These are phyloP conservation scores for Jacana jacana DNA, from an alignment of 2,113 vertebrate species.

Conservation along the genomic window DNA sequence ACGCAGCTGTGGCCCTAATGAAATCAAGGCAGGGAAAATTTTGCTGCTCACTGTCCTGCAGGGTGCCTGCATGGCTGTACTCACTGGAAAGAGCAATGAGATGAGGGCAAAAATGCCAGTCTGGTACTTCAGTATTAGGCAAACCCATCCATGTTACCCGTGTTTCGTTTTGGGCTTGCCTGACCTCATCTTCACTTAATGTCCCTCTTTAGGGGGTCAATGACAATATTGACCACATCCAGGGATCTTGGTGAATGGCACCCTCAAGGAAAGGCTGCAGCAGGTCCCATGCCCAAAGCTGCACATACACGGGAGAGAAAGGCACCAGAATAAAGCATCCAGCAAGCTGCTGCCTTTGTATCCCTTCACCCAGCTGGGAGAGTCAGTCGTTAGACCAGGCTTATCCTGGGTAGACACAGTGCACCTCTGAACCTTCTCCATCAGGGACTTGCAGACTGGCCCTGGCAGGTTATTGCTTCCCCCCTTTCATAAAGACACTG, in stretches of 20 bases:
- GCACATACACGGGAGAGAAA: not conserved
- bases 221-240: not conserved
- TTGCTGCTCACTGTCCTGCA: not conserved
- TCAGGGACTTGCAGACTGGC: not conserved
- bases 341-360: not conserved
- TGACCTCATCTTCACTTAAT: not conserved
- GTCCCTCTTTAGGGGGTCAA: not conserved
- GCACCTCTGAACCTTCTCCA: not conserved
- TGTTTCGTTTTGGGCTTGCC: not conserved
- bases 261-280: not conserved
- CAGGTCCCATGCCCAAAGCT: not conserved
- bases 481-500: not conserved
- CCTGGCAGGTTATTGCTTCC: not conserved
- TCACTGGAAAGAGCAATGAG: not conserved
- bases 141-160: not conserved
- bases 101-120: not conserved
- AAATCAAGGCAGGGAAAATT: not conserved
- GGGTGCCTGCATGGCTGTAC: not conserved
- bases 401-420: fast-evolving
- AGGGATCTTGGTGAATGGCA: not conserved
- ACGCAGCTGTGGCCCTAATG: not conserved
- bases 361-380: not conserved
- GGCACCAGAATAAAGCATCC: not conserved
- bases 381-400: not conserved
- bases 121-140: not conserved